Percentiles rank a stretch among this genome's conserved stretches.
Evolutionary conservation across 2,797 vertebrate species (phyloP).

Genomic region (Lophotriccus pileatus): DNA sequence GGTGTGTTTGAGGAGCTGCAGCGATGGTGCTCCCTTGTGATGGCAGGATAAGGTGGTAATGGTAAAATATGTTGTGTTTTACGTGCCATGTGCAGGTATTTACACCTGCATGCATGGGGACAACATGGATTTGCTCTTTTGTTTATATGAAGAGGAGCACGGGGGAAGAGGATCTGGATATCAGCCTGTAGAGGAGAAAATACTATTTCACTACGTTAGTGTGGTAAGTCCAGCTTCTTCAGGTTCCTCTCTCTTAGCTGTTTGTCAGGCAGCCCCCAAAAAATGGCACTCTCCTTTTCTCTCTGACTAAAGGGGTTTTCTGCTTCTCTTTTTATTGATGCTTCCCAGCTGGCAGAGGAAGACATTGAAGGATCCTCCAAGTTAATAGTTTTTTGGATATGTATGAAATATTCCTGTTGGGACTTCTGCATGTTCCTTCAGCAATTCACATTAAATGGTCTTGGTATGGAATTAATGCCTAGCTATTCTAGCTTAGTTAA

Average conservation of each 20-base stretch:
- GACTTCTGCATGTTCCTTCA: neutral
- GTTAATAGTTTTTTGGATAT: neutral
- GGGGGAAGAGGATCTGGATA: neutral
- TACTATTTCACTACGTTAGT: neutral
- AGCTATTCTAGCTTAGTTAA: neutral
- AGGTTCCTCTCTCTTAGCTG: neutral
- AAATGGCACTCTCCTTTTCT: neutral
- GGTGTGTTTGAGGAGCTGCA: neutral
- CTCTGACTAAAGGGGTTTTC: neutral
- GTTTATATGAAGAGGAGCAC: neutral
- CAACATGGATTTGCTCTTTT: neutral
- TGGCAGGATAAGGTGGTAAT: neutral
- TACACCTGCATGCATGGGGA: fast-evolving
- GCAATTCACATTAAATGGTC: neutral
- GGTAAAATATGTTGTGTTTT: neutral
- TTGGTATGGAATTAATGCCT: neutral
- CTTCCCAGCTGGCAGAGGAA: neutral
- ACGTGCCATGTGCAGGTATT: fast-evolving
- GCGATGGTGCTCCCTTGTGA: neutral
- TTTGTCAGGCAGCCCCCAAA: neutral
- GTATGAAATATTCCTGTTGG: neutral
- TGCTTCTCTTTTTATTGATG: neutral
- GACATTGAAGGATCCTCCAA: neutral
- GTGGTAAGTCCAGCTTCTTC: neutral
- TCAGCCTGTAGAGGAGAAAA: neutral